Percentiles rank a stretch among this genome's conserved stretches.
phyloP scores from a whole-genome alignment of 2,888 invertebrate genomes.

The Heliothis peltigera region DNA sequence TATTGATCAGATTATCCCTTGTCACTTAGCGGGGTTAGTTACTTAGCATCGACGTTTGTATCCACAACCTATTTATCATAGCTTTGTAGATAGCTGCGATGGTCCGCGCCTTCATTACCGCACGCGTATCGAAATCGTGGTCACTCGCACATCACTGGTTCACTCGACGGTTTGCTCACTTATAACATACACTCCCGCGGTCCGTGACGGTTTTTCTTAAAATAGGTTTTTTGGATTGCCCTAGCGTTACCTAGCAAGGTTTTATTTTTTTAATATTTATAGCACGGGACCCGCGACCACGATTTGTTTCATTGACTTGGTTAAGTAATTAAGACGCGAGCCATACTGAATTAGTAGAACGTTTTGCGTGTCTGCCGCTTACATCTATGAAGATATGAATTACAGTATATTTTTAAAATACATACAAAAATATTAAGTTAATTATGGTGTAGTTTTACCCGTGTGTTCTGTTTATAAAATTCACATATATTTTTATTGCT shows the following conservation, averaged over 20 bases:
- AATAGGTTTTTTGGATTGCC: constrained; percentile 44
- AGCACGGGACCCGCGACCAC: constrained; percentile 40
- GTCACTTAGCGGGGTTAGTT: constrained; percentile 83
- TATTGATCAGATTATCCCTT: constrained; percentile 85
- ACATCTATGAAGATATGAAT: constrained; percentile 88
- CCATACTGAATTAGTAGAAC: constrained; percentile 78
- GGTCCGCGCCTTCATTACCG: constrained; percentile 67
- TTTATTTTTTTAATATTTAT: constrained; percentile 39
- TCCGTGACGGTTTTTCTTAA: constrained; percentile 36
- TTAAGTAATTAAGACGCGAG: constrained; percentile 51
- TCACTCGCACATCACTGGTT: constrained; percentile 36
- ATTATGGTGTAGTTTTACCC: constrained; percentile 72
- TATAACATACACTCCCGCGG: constrained; percentile 13
- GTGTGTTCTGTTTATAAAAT: constrained; percentile 79
- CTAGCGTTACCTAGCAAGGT: constrained; percentile 56
- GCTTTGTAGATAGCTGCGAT: constrained; percentile 71
- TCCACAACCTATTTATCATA: constrained; percentile 75
- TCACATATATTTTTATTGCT: constrained; percentile 87
- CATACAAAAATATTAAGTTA: constrained; percentile 89
- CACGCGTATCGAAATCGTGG: constrained; percentile 15
- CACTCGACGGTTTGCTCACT: constrained; percentile 24
- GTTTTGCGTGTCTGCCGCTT: constrained; percentile 83
- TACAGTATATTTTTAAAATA: constrained; percentile 87
- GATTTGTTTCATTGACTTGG: constrained; percentile 1
- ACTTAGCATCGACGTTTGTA: constrained; percentile 69